phyloP scores from a whole-genome alignment of 2,113 vertebrate genomes.

The Epinephelus fuscoguttatus region DNA sequence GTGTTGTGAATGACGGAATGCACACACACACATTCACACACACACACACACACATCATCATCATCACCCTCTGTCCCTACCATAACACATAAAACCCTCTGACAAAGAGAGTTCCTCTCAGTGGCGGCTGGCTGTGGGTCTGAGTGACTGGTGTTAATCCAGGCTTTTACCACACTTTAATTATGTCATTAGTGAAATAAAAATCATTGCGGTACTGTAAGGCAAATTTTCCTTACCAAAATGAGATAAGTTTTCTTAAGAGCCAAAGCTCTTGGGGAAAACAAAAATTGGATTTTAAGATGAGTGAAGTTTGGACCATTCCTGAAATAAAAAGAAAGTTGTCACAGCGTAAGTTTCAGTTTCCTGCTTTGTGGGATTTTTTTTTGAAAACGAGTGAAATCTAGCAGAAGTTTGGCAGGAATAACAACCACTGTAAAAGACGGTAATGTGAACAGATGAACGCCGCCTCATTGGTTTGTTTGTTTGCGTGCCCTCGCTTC shows the following conservation, averaged over 20 bases:
- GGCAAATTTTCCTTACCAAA: constrained; percentile 43
- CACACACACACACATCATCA: constrained; percentile 18
- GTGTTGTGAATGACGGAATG: constrained; percentile 78
- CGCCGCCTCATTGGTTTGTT: constrained; percentile 55
- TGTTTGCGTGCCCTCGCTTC: constrained; percentile 62
- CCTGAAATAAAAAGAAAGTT: constrained; percentile 42
- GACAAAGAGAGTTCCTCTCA: constrained; percentile 58
- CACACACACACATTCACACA: constrained; percentile 23
- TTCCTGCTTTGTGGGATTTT: neutral
- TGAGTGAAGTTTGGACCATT: constrained; percentile 27
- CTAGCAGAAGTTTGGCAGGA: constrained; percentile 29
- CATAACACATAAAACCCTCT: constrained; percentile 55
- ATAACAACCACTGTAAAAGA: constrained; percentile 35
- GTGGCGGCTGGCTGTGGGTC: constrained; percentile 29
- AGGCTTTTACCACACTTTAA: constrained; percentile 69
- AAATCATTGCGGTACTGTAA: constrained; percentile 52
- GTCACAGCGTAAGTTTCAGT: constrained; percentile 5
- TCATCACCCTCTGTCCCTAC: constrained; percentile 58
- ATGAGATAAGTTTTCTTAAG: constrained; percentile 49
- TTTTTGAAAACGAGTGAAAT: constrained; percentile 43
- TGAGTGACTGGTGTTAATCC: constrained; percentile 73
- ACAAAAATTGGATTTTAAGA: constrained; percentile 18
- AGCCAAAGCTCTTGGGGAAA: neutral
- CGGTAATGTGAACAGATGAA: constrained; percentile 48
- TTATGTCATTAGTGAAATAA: constrained; percentile 69